phyloP scores from a whole-genome alignment of 1,140 invertebrate genomes.

The Scaptodrosophila lebanonensis region DNA sequence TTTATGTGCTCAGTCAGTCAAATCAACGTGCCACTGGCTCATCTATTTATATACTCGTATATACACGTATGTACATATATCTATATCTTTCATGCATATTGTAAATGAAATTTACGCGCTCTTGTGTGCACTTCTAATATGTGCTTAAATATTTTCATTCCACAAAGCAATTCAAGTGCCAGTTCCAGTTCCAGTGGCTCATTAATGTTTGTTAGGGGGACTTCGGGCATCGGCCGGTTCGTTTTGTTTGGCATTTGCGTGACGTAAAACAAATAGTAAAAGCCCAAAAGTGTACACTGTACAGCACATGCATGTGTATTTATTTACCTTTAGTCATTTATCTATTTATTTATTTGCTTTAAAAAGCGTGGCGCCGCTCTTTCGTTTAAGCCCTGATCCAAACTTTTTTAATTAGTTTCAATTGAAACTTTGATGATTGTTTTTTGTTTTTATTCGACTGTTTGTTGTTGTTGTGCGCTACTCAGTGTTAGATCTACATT shows the following conservation, averaged over 20 bases:
- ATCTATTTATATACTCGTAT: slow-evolving; percentile 2
- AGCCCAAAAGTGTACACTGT: slow-evolving; percentile 60
- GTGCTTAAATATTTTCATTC: slow-evolving; percentile 72
- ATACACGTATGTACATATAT: slow-evolving; percentile 21
- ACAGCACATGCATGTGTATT: slow-evolving; percentile 45
- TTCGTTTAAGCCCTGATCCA: slow-evolving; percentile 53
- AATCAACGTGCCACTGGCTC: background rate
- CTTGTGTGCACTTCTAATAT: slow-evolving; percentile 68
- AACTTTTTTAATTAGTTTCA: slow-evolving; percentile 69
- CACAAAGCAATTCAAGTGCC: slow-evolving; percentile 52
- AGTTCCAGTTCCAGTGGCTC: slow-evolving; percentile 46
- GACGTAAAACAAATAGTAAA: slow-evolving; percentile 47
- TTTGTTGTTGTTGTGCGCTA: too few relatives aligned
- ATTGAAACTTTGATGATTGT: slow-evolving; percentile 33
- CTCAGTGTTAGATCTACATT: too few relatives aligned
- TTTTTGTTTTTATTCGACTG: too few relatives aligned
- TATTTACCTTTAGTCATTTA: slow-evolving; percentile 74
- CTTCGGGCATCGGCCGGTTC: slow-evolving; percentile 13
- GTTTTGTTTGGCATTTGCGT: slow-evolving; percentile 15
- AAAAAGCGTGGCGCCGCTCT: slow-evolving; percentile 67
- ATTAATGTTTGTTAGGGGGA: slow-evolving; percentile 42
- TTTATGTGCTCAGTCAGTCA: slow-evolving; percentile 23
- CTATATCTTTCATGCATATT: slow-evolving; percentile 14
- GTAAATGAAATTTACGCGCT: background rate
- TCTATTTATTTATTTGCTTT: slow-evolving; percentile 73